Base-by-base conservation (phyloP, 1,140 invertebrate genomes). In the Whitmania pigra region DNA sequence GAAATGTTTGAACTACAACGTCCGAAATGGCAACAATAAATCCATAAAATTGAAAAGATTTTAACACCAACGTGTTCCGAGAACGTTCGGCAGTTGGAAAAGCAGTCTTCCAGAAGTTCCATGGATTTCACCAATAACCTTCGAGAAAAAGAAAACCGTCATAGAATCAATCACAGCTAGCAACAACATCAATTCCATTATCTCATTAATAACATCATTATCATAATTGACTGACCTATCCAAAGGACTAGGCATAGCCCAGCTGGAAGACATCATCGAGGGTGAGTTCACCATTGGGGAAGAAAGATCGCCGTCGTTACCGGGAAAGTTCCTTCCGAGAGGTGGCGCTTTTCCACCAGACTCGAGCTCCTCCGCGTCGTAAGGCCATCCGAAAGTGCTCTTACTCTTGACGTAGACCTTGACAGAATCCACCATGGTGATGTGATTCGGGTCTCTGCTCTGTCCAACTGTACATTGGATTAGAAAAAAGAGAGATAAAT, bases 371-470 rank as follows among this genome's bases (percentile, higher is more conserved):
- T 96, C 93, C 18, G 86, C 87, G 78, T 97, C 94, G 81, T 97
- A 94, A 0, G 94, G 93, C 94, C 94, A 97, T 57, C 93, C 93
- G 82, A 97, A 95, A 0, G 88, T 85, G 79, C 97, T 94, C 84
- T 97, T 97, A 4, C 91, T 92, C 83, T 96, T 95, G 2, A 92
- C 93, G 81, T 97, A 85, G 15, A 94, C 88, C 85, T 94, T 94
- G 18, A 97, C 88, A 55, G 90, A 93, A 82, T 97, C 93, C 3
- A 97, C 87, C 86, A 95, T 90, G 29, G 89, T 94, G 2, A 96
- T 88, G 74, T 89, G 88, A 75, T 91, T 90, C 0, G 90, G 87
- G 83, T 96, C 93, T 70, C 77, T 77, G 43, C 93, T 94, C 3
- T 91, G 88, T 71, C 92, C 92, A 84, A 98, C 79, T 80, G 73